Evolutionary conservation across 2,888 invertebrate genomes (phyloP), one percentile per base, ranked within the genome.

Genomic region (Sinhomidia bicolor): DNA sequence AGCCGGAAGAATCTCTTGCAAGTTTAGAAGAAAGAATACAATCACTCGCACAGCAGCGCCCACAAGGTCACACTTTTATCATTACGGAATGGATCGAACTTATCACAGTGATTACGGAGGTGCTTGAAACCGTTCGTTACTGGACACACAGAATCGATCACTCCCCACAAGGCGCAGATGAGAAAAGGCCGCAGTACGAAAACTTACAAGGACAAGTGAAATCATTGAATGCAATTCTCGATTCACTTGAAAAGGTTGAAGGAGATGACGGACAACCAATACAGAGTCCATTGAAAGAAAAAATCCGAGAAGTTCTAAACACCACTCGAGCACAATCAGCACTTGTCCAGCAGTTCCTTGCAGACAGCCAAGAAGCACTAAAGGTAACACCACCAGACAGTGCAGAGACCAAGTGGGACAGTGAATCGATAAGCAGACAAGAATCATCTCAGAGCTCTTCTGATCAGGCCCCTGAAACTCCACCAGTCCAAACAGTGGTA

Each of bases 401-500:
- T 26, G 85, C 85, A 3, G 85, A 85, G n/a, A 79, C 85, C 0
- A 85, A 85, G 26, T 85, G 85, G 85, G 85, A 85, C 7, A 85
- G 85, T n/a, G 85, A 85, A 26, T 68, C 85, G 32, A 23, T 85
- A 32, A 85, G 85, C n/a, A 57, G 85, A n/a, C 85, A 85, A 54
- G 85, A 85, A 17, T 85, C 85, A 7, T 68, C 60, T 5, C 44
- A 44, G 14, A 60, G 62, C 14, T 85, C 79, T 1, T 79, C 79
- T 1, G 85, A 85, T 57, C 85, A 85, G 20, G 20, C 65, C n/a
- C 68, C 65, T 0, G 85, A 85, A 54, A 85, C 44, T 41, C 85
- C 85, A 7, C 51, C 79, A 6, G 78, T 51, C 0, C 51, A 65
- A n/a, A 60, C 29, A 12, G 23, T 7, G 14, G 26, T 12, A 20